Evolutionary conservation across 2,797 vertebrate genomes (phyloP).

Genomic region (Dicrostonyx torquatus): DNA sequence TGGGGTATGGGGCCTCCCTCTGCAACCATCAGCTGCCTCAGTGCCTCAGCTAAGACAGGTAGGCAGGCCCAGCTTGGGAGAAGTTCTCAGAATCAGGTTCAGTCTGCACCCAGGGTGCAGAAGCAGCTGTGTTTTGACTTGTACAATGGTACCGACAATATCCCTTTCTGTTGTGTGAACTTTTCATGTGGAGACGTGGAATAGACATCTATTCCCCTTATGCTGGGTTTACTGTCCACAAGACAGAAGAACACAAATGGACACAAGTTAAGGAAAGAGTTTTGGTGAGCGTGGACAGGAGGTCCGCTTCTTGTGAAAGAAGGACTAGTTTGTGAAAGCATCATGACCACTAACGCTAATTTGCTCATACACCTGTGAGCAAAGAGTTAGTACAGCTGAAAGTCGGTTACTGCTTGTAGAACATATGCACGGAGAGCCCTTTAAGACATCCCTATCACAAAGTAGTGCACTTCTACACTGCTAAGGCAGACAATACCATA

Average conservation of each 20-base stretch:
- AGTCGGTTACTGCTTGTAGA: slow-evolving; percentile 6
- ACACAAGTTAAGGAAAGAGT: not conserved
- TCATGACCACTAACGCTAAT: not conserved
- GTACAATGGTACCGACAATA: not conserved
- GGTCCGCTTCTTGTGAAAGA: not conserved
- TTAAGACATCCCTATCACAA: not conserved
- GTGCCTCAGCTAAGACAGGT: not conserved
- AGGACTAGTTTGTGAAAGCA: not conserved
- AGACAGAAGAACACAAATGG: not conserved
- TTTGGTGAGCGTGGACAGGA: not conserved
- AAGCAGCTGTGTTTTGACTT: not conserved
- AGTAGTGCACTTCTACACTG: not conserved
- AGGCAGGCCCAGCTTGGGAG: not conserved
- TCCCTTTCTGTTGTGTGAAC: not conserved
- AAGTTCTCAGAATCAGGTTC: not conserved
- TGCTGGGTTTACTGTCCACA: not conserved
- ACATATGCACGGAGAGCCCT: not conserved
- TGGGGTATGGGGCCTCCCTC: not conserved
- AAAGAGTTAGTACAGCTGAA: not conserved
- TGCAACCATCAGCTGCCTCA: not conserved
- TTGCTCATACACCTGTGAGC: not conserved
- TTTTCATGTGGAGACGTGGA: not conserved
- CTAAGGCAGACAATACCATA: not conserved
- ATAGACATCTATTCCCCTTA: not conserved
- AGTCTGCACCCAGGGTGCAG: slow-evolving; percentile 23